Conservation (phyloP, 2,797 vertebrate genomes). For the Hemitrygon akajei region DNA sequence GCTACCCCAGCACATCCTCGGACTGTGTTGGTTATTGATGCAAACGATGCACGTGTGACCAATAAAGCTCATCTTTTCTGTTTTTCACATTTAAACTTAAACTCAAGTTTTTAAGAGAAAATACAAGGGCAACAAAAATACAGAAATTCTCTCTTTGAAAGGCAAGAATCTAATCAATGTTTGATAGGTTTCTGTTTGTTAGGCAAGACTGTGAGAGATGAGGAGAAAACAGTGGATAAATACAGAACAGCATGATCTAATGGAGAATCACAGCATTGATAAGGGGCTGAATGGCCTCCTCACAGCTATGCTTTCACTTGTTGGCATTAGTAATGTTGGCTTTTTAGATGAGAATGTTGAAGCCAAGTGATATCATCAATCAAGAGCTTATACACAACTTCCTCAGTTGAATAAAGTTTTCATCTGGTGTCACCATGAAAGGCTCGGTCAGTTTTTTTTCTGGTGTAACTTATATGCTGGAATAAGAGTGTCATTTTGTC, state of each 20-base stretch:
- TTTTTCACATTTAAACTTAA: not conserved
- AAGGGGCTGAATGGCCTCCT: not conserved
- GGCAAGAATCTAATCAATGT: not conserved
- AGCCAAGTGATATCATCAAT: not conserved
- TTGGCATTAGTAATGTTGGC: not conserved
- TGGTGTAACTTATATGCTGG: not conserved
- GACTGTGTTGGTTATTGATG: too few species aligned
- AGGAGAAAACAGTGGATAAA: not conserved
- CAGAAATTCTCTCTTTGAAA: not conserved
- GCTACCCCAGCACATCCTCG: too few species aligned
- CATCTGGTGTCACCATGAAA: not conserved
- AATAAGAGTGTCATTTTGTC: not conserved
- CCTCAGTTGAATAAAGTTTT: not conserved
- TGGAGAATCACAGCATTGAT: not conserved
- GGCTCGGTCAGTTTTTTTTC: not conserved
- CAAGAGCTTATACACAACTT: not conserved
- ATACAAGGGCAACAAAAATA: not conserved
- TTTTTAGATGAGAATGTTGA: not conserved
- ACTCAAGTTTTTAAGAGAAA: not conserved
- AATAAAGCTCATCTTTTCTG: too few species aligned
- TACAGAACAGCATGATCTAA: not conserved
- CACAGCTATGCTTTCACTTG: not conserved
- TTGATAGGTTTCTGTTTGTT: not conserved
- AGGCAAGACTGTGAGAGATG: not conserved
- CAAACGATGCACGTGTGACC: too few species aligned